Evolutionary conservation across 2,888 invertebrate species (phyloP).

Genomic region (Cryptops parisi): DNA sequence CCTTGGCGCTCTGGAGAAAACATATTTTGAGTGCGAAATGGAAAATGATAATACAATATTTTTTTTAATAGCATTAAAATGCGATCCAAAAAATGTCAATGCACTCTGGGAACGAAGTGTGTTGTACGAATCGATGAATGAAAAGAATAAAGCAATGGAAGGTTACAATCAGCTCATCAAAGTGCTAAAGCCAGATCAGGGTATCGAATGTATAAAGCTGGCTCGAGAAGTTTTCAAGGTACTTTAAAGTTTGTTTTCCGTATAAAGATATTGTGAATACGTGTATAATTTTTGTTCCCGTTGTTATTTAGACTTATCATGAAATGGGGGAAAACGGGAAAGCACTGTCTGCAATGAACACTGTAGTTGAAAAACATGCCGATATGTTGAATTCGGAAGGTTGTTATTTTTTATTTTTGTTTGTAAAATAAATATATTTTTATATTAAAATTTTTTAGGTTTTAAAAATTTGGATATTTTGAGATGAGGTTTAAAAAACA

Average conservation of each 20-base stretch:
- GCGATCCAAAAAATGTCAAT: slow-evolving; percentile 52
- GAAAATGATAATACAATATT: too few species aligned
- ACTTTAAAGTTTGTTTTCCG: not conserved
- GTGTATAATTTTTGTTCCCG: not conserved
- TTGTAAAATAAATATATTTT: slow-evolving; percentile 18
- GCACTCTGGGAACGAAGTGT: slow-evolving; percentile 57
- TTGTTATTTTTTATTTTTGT: too few species aligned
- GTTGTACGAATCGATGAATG: slow-evolving; percentile 47
- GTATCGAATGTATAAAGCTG: slow-evolving; percentile 19
- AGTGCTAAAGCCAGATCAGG: slow-evolving; percentile 23
- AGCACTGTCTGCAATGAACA: slow-evolving; percentile 59
- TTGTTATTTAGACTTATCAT: slow-evolving; percentile 42
- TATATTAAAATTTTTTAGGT: not conserved
- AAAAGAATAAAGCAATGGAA: slow-evolving; percentile 47
- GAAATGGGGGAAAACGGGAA: slow-evolving; percentile 52
- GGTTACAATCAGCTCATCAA: slow-evolving; percentile 59
- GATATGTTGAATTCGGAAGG: slow-evolving; percentile 46
- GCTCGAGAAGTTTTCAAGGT: slow-evolving; percentile 47
- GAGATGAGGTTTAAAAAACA: not conserved
- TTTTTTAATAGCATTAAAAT: slow-evolving; percentile 50
- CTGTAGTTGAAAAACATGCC: slow-evolving; percentile 58
- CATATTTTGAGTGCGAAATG: too few species aligned
- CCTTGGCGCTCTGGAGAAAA: too few species aligned
- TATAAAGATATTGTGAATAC: slow-evolving; percentile 1
- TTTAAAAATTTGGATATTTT: too few species aligned